Conservation (phyloP, 64 coral and sea anemone genomes). For the Platygyra sinensis region DNA sequence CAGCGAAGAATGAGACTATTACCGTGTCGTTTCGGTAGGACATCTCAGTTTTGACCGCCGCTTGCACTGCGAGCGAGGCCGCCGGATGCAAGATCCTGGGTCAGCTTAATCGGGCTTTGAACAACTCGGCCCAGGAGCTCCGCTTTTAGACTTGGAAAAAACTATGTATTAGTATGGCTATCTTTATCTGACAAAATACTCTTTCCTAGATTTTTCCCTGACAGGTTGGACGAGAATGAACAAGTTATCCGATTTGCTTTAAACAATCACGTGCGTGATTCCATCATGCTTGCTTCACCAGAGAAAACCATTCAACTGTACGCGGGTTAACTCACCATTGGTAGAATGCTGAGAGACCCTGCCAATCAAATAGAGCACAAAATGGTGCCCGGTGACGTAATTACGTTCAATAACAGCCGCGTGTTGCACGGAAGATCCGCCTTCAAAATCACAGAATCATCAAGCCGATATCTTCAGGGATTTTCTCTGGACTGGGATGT, state of each 20-base stretch:
- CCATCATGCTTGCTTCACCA: constrained; percentile 31
- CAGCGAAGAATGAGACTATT: too few relatives aligned
- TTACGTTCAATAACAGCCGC: constrained; percentile 76
- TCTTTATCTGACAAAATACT: too few relatives aligned
- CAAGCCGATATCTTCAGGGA: constrained; percentile 41
- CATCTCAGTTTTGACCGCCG: too few relatives aligned
- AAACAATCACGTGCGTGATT: constrained; percentile 69
- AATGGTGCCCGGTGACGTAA: constrained; percentile 52
- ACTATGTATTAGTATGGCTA: too few relatives aligned
- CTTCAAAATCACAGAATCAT: constrained; percentile 38
- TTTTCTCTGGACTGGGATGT: constrained; percentile 75
- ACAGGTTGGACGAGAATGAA: constrained; percentile 50
- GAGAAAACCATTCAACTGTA: constrained; percentile 58
- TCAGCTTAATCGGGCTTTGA: too few relatives aligned
- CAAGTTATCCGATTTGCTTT: constrained; percentile 59
- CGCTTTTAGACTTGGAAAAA: too few relatives aligned
- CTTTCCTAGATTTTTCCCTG: neutral
- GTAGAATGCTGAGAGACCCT: constrained; percentile 62
- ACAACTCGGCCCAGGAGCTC: too few relatives aligned
- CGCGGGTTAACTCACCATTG: constrained; percentile 50
- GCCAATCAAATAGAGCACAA: constrained; percentile 66
- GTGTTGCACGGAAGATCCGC: constrained; percentile 71
- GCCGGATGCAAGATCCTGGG: too few relatives aligned
- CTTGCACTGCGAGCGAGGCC: too few relatives aligned
- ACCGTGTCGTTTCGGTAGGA: too few relatives aligned